Percentiles rank a stretch among this genome's conserved stretches.
Conservation (phyloP, 2,888 invertebrate genomes). For the Eueremaeus valkanovi region DNA sequence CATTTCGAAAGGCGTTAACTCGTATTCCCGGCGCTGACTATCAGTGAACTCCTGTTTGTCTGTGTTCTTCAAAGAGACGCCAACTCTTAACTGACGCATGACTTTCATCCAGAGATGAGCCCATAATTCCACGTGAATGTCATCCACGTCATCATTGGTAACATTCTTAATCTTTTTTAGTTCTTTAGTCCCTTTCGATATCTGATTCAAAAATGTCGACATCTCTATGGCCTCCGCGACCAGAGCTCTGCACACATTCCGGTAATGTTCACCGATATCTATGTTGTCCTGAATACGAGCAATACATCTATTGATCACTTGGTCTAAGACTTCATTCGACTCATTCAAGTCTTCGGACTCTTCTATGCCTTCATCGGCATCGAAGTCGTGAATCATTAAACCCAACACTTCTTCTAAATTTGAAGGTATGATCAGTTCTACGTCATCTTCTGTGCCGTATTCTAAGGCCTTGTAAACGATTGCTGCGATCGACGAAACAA, state of each 20-base stretch:
- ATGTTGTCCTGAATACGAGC: background rate
- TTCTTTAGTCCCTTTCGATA: slow-evolving; percentile 16
- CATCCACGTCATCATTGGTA: background rate
- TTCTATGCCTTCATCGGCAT: background rate
- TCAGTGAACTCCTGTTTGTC: background rate
- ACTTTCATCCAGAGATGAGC: slow-evolving; percentile 40
- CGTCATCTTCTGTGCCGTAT: background rate
- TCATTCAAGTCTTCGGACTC: background rate
- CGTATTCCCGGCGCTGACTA: slow-evolving; percentile 9
- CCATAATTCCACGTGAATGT: slow-evolving; percentile 7
- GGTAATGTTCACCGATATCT: background rate
- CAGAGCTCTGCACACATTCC: slow-evolving; percentile 7
- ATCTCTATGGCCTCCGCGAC: slow-evolving; percentile 19
- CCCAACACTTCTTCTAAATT: background rate
- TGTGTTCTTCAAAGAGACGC: background rate
- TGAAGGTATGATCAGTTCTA: background rate
- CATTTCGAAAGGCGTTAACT: slow-evolving; percentile 16
- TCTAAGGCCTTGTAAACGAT: background rate
- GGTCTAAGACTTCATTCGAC: background rate
- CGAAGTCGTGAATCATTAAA: background rate
- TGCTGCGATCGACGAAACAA: background rate
- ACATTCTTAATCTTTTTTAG: background rate
- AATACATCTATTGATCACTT: background rate
- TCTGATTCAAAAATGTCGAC: slow-evolving; percentile 8
- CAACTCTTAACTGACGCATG: slow-evolving; percentile 34